phyloP scores from a whole-genome alignment of 2,888 invertebrate genomes.

The Shargacucullia verbasci region DNA sequence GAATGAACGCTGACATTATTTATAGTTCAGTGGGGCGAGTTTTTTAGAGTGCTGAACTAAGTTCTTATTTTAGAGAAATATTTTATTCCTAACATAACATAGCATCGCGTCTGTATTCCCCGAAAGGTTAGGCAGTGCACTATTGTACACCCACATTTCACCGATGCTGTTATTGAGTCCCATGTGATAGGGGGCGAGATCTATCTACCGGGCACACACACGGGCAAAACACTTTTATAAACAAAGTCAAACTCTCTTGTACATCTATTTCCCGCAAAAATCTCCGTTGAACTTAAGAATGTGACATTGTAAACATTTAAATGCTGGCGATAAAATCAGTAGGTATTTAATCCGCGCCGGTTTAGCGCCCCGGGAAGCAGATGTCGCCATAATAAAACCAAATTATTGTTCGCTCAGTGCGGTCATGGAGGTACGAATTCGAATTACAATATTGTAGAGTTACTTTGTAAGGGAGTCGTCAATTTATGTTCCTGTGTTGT shows the following conservation, averaged over 20 bases:
- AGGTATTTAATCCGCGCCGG: slow-evolving; percentile 60
- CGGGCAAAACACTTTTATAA: no score
- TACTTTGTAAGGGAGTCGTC: neutral
- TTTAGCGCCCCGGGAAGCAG: slow-evolving; percentile 62
- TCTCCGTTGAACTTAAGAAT: slow-evolving; percentile 27
- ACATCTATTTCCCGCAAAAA: no score
- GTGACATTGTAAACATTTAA: slow-evolving; percentile 44
- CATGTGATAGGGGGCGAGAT: no score
- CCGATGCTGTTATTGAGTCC: no score
- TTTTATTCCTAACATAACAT: no score
- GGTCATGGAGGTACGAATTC: slow-evolving; percentile 49
- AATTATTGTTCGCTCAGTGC: slow-evolving; percentile 75
- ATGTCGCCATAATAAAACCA: slow-evolving; percentile 78
- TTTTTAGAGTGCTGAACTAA: neutral
- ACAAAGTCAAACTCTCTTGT: no score
- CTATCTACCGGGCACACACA: neutral
- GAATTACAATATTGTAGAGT: slow-evolving; percentile 8
- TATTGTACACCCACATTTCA: no score
- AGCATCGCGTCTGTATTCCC: no score
- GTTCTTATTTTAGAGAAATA: no score
- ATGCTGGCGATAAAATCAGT: slow-evolving; percentile 38
- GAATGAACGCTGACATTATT: slow-evolving; percentile 17
- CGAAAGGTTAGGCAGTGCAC: no score
- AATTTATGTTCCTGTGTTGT: no score
- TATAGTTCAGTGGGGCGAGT: slow-evolving; percentile 9